Evolutionary conservation across 2,888 invertebrate genomes (phyloP), one percentile per base, ranked within the genome.

Genomic region (Frankliniella intonsa): DNA sequence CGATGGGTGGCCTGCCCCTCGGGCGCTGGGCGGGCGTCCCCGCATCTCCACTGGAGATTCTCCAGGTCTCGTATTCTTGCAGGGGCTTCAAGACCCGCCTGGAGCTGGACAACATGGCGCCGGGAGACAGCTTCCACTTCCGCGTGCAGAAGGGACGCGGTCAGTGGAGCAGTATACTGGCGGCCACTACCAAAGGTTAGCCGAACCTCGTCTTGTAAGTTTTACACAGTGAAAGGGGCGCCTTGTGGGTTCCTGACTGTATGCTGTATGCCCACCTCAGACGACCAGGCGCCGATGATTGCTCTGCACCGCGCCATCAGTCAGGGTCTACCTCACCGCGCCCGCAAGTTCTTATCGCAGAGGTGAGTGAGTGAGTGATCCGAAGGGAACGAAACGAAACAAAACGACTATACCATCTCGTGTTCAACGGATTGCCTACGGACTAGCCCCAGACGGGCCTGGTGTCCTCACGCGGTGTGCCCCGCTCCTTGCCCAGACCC

Each of bases 171-270:
- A 55, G 80, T 17, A 80, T 50, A 38, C 25, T 83, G 11, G 80
- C 83, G 14, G 84, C 81, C 17, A 79, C 82, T 10, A 83, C 84
- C 19, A 83, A 81, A 83, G 84, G 83, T 81, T n/a, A n/a, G n/a
- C n/a, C n/a, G n/a, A n/a, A n/a, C 55, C 55, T 17, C 55, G 38
- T 38, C 38, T 38, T 38, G 38, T 5, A 38, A 38, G 38, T 3
- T 38, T 38, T 38, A 38, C 38, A 5, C 38, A 5, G 38, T 38
- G 5, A 38, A 38, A 38, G 38, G 38, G 38, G 38, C 38, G 2
- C 38, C 38, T n/a, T n/a, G n/a, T n/a, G n/a, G n/a, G n/a, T n/a
- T n/a, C n/a, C n/a, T n/a, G n/a, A n/a, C n/a, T n/a, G 3, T 12
- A 19, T 55, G 55, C 10, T 10, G 55, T 55, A 10, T 12, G 51